Evolutionary conservation across 2,888 invertebrate genomes (phyloP).

Genomic region (Lasius fuliginosus): DNA sequence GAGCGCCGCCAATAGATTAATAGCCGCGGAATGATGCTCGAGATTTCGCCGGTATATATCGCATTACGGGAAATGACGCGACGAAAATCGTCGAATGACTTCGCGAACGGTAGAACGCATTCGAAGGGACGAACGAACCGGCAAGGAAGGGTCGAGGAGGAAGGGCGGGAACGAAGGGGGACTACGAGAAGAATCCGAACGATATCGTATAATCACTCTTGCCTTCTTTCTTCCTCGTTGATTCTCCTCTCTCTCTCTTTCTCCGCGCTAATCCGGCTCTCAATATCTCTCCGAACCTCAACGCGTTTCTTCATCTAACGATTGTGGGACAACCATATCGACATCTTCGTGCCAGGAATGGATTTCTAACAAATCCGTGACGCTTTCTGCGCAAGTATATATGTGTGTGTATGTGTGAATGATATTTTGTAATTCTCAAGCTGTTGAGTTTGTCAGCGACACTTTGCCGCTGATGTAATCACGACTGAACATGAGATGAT

Average conservation of each 20-base stretch:
- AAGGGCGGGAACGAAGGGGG: slow-evolving; percentile 28
- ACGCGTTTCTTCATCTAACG: slow-evolving; percentile 74
- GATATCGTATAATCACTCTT: slow-evolving; percentile 45
- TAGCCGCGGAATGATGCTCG: slow-evolving; percentile 84
- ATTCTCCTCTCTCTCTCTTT: slow-evolving; percentile 30
- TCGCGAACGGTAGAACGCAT: slow-evolving; percentile 72
- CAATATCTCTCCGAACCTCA: slow-evolving; percentile 41
- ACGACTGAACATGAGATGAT: slow-evolving; percentile 12
- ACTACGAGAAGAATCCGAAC: slow-evolving; percentile 52
- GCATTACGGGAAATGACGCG: slow-evolving; percentile 85
- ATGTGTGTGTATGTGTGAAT: background rate
- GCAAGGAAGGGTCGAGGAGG: slow-evolving; percentile 50
- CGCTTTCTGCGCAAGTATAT: background rate
- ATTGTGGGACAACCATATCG: slow-evolving; percentile 65
- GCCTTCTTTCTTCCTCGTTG: slow-evolving; percentile 50
- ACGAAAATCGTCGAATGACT: slow-evolving; percentile 81
- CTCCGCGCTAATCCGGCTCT: slow-evolving; percentile 32
- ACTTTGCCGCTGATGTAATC: no score
- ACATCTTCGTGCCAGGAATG: slow-evolving; percentile 31
- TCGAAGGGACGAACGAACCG: slow-evolving; percentile 59
- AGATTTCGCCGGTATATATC: slow-evolving; percentile 82
- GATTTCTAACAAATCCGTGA: slow-evolving; percentile 41
- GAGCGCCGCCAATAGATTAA: slow-evolving; percentile 85
- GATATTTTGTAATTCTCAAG: background rate
- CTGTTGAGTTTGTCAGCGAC: background rate